Evolutionary conservation across 2,113 vertebrate species (phyloP).

Genomic region (Aphyosemion australe): DNA sequence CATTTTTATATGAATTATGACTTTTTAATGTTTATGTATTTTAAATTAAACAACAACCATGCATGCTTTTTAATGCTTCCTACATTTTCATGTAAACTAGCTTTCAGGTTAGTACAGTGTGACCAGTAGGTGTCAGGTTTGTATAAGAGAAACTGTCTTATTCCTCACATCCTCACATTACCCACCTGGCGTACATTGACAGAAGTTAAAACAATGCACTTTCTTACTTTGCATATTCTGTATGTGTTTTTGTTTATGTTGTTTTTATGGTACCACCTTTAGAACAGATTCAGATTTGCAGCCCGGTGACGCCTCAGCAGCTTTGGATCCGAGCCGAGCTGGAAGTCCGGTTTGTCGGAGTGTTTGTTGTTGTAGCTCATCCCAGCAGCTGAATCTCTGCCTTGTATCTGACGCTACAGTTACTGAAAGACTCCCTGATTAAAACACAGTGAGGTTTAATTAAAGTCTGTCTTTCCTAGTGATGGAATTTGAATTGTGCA

Average conservation of each 20-base stretch:
- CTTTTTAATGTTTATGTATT: too few species aligned
- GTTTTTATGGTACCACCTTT: not conserved
- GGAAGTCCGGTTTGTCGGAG: not conserved
- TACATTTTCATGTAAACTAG: too few species aligned
- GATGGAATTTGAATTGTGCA: not conserved
- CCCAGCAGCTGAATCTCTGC: not conserved
- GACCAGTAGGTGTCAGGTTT: constrained; percentile 81
- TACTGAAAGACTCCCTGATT: not conserved
- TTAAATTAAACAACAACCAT: too few species aligned
- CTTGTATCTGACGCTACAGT: not conserved
- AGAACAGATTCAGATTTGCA: not conserved
- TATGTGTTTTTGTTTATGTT: not conserved
- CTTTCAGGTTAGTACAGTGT: too few species aligned
- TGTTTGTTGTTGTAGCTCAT: not conserved
- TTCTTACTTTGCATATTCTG: not conserved
- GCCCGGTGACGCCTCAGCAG: constrained; percentile 7
- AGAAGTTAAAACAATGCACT: too few species aligned
- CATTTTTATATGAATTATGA: too few species aligned
- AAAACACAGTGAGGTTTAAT: not conserved
- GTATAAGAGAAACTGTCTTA: constrained; percentile 53
- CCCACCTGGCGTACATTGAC: too few species aligned
- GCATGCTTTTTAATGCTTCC: too few species aligned
- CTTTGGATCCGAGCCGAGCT: constrained; percentile 1
- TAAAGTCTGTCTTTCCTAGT: not conserved
- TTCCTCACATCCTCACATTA: too few species aligned